Percentiles rank a stretch among this genome's conserved stretches.
phyloP scores from a whole-genome alignment of 2,797 vertebrate species.

The Balearica regulorum region DNA sequence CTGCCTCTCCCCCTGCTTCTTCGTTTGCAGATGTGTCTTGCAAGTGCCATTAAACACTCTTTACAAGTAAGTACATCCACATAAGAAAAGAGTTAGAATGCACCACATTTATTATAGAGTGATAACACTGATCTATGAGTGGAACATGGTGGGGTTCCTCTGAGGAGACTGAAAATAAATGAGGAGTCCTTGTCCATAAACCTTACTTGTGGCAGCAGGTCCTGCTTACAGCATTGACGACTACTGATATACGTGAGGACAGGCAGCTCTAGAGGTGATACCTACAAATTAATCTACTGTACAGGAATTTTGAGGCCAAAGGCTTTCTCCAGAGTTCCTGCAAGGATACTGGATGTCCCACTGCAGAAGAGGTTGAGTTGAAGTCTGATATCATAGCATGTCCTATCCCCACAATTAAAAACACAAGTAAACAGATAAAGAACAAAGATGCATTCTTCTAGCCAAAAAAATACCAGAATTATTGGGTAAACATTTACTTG shows the following conservation, averaged over 20 bases:
- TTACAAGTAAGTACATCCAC: background rate
- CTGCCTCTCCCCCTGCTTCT: accelerated
- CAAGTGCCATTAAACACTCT: background rate
- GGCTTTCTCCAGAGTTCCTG: background rate
- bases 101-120: background rate
- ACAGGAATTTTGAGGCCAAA: background rate
- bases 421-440: background rate
- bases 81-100: background rate
- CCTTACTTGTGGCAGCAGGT: background rate
- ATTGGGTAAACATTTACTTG: constrained; percentile 38
- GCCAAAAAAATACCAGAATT: background rate
- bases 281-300: background rate
- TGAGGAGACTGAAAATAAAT: background rate
- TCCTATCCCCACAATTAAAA: background rate
- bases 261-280: background rate
- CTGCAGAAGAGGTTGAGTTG: background rate
- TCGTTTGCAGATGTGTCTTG: background rate
- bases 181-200: background rate
- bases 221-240: background rate
- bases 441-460: background rate
- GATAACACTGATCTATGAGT: background rate
- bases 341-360: background rate
- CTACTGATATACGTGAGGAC: background rate
- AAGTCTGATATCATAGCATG: background rate
- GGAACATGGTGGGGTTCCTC: background rate